Evolutionary conservation across 2,797 vertebrate species (phyloP).

Genomic region (Microctenopoma lineatum): DNA sequence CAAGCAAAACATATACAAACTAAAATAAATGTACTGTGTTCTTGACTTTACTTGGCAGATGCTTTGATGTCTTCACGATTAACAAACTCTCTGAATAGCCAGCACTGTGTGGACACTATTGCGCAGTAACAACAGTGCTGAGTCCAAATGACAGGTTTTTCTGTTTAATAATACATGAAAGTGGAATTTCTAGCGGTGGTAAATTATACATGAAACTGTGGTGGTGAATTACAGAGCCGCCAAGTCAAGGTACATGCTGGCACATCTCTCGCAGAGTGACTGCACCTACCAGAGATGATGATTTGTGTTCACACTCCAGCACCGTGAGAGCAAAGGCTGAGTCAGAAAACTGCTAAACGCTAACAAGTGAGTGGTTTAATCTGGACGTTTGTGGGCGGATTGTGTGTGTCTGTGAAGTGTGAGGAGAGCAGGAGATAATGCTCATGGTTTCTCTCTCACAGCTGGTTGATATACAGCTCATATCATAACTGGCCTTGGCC

Average conservation of each 20-base stretch:
- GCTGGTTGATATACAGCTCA: slow-evolving; percentile 31
- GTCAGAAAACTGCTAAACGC: slow-evolving; percentile 49
- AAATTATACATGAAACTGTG: slow-evolving; percentile 74
- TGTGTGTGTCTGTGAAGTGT: slow-evolving; percentile 24
- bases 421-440: slow-evolving; percentile 23
- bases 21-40: neutral
- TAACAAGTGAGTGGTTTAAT: slow-evolving; percentile 32
- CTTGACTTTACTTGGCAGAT: too few species aligned
- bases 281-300: slow-evolving; percentile 41
- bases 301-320: slow-evolving; percentile 49
- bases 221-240: slow-evolving; percentile 65
- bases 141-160: slow-evolving; percentile 69
- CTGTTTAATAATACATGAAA: slow-evolving; percentile 75
- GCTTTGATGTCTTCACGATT: neutral
- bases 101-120: slow-evolving; percentile 21
- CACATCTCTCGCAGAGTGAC: slow-evolving; percentile 61
- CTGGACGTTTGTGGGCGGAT: slow-evolving; percentile 34
- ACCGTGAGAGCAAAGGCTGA: slow-evolving; percentile 51
- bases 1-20: too few species aligned
- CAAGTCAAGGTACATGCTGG: slow-evolving; percentile 59
- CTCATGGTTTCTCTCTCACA: neutral
- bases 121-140: slow-evolving; percentile 29
- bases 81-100: slow-evolving; percentile 18
- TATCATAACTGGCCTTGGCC: slow-evolving; percentile 48
- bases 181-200: slow-evolving; percentile 57